phyloP scores from a whole-genome alignment of 1,140 invertebrate genomes.

The Heliothis virescens region DNA sequence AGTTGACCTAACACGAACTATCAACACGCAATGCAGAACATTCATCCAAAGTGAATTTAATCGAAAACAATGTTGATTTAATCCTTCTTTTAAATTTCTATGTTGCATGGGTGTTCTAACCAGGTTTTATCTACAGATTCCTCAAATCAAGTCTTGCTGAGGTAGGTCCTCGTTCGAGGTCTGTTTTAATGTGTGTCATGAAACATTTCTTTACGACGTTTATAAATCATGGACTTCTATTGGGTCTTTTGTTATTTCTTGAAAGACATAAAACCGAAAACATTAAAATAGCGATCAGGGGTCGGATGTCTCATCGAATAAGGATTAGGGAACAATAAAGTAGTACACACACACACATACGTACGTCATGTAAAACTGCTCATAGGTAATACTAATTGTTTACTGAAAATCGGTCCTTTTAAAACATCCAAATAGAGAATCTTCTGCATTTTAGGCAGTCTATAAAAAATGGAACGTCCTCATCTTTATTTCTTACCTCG shows the following conservation, averaged over 20 bases:
- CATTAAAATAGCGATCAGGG: slow-evolving; percentile 61
- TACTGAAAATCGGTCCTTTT: too few relatives aligned
- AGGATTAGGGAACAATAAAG: neutral
- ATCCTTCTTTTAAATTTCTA: neutral
- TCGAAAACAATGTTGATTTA: neutral
- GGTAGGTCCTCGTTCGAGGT: slow-evolving; percentile 7
- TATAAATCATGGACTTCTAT: slow-evolving; percentile 60
- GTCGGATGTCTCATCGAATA: slow-evolving; percentile 57
- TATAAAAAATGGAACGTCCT: too few relatives aligned
- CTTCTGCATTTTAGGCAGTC: too few relatives aligned
- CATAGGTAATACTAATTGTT: too few relatives aligned
- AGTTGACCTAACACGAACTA: slow-evolving; percentile 54
- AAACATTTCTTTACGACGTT: slow-evolving; percentile 51
- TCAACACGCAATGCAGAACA: slow-evolving; percentile 21
- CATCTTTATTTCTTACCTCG: too few relatives aligned
- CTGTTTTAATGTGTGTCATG: slow-evolving; percentile 31
- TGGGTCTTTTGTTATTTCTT: slow-evolving; percentile 53
- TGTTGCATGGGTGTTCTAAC: neutral
- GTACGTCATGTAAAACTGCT: too few relatives aligned
- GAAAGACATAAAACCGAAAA: slow-evolving; percentile 56
- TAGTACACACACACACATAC: too few relatives aligned
- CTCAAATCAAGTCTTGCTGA: neutral
- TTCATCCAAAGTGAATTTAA: neutral
- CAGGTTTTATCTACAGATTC: neutral
- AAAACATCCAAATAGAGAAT: too few relatives aligned